These are phyloP conservation scores for Virgularia gustaviana DNA, from an alignment of 92 coral and sea anemone genomes.

Conservation along the genomic window DNA sequence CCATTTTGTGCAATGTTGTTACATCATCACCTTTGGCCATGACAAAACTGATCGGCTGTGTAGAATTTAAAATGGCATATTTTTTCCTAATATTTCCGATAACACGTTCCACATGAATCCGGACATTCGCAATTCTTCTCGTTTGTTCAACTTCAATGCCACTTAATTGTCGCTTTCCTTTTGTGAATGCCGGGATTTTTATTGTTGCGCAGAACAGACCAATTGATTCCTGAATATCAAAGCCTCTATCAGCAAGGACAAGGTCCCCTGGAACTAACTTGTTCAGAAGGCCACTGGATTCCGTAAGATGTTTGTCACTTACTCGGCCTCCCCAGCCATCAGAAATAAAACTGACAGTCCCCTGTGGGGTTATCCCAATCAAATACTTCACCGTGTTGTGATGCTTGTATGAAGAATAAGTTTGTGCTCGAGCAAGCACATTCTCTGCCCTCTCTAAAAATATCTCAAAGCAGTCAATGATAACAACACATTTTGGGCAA, in stretches of 20 bases:
- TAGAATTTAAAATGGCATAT: conserved; percentile 44
- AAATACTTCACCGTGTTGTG: conserved; percentile 4
- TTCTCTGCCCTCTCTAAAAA: conserved; percentile 7
- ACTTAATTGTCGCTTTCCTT: conserved; percentile 40
- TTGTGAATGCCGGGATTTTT: conserved; percentile 47
- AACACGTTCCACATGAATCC: conserved; percentile 8
- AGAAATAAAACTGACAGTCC: conserved; percentile 36
- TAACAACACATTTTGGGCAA: conserved; percentile 54
- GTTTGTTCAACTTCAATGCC: conserved; percentile 2
- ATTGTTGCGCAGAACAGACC: conserved; percentile 49
- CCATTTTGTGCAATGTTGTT: conserved; percentile 60
- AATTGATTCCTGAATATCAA: conserved; percentile 49
- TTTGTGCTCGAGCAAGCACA: conserved; percentile 42
- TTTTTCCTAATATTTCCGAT: conserved; percentile 47
- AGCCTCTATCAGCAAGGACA: conserved; percentile 50
- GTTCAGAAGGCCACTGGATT: conserved; percentile 44
- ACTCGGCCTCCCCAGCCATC: conserved; percentile 53
- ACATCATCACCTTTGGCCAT: conserved; percentile 43
- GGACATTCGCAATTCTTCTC: conserved; percentile 1
- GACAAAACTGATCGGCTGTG: conserved; percentile 57
- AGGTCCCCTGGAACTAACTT: conserved; percentile 48
- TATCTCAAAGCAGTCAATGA: conserved; percentile 32
- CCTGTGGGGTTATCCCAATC: conserved; percentile 47
- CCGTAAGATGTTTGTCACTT: conserved; percentile 47
- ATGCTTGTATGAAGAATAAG: conserved; percentile 38